Evolutionary conservation across 2,888 invertebrate genomes (phyloP).

Genomic region (Pammene aurita): DNA sequence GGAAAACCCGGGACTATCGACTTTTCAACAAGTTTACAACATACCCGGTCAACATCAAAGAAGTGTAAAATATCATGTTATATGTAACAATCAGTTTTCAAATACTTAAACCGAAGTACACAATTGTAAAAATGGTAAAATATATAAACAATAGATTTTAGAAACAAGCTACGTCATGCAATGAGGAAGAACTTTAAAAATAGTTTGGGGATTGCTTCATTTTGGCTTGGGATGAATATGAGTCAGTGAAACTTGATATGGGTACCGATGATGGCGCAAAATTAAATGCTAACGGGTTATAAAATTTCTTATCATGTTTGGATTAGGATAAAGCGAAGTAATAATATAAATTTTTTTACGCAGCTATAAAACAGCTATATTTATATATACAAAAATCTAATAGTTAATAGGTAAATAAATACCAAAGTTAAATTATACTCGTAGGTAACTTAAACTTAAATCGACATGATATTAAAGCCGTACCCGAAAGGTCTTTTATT

Average conservation of each 20-base stretch:
- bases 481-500: too few relatives aligned
- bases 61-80: constrained; percentile 19
- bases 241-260: constrained; percentile 1
- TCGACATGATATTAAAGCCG: too few relatives aligned
- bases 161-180: constrained; percentile 2
- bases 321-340: not conserved
- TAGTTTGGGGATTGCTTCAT: constrained; percentile 2
- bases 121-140: constrained; percentile 6
- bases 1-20: constrained; percentile 4
- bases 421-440: too few relatives aligned
- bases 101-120: constrained; percentile 12
- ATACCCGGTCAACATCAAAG: constrained; percentile 28
- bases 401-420: too few relatives aligned
- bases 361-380: too few relatives aligned
- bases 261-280: not conserved
- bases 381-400: too few relatives aligned
- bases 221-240: not conserved
- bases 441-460: too few relatives aligned
- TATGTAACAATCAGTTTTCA: constrained; percentile 19
- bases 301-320: not conserved
- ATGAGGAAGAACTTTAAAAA: not conserved
- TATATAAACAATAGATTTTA: constrained; percentile 6
- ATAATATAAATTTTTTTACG: too few relatives aligned
- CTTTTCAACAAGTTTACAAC: constrained; percentile 14
- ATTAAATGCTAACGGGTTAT: not conserved